Percentiles rank a stretch among this genome's conserved stretches.
These are phyloP conservation scores for Eulemur rufifrons DNA, from an alignment of 2,113 vertebrate genomes.

Conservation along the genomic window DNA sequence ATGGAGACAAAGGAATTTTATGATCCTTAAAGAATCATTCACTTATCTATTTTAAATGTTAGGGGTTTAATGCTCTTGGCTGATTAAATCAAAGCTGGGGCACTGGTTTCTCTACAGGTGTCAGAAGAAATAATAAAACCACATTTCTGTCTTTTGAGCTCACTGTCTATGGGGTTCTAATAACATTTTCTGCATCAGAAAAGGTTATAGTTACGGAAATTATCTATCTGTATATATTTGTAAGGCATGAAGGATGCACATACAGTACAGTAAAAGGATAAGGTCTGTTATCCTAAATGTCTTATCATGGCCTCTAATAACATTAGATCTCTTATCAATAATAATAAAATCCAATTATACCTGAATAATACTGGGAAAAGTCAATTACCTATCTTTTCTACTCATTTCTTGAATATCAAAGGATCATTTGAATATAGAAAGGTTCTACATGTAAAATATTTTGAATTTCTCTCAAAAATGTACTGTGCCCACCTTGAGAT, in stretches of 20 bases:
- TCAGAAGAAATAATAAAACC: constrained; percentile 28
- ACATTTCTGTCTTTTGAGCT: constrained; percentile 1
- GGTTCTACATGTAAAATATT: not conserved
- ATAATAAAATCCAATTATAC: not conserved
- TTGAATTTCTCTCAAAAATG: not conserved
- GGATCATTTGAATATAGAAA: not conserved
- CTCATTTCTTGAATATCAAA: not conserved
- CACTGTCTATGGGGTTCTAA: not conserved
- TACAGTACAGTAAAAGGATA: not conserved
- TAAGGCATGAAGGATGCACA: not conserved
- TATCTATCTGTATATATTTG: not conserved
- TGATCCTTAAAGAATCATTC: constrained; percentile 59
- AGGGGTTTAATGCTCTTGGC: not conserved
- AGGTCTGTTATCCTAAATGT: not conserved
- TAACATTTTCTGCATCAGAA: not conserved
- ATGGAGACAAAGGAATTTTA: constrained; percentile 62
- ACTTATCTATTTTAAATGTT: constrained; percentile 65
- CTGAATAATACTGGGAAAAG: not conserved
- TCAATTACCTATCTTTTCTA: not conserved
- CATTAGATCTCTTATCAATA: not conserved
- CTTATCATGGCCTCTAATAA: not conserved
- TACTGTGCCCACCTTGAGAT: not conserved
- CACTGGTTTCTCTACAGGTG: constrained; percentile 47
- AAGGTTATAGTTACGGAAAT: not conserved
- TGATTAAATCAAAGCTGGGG: constrained; percentile 33